These are phyloP conservation scores for Sialia sialis DNA, from an alignment of 2,113 vertebrate species.

Conservation along the genomic window DNA sequence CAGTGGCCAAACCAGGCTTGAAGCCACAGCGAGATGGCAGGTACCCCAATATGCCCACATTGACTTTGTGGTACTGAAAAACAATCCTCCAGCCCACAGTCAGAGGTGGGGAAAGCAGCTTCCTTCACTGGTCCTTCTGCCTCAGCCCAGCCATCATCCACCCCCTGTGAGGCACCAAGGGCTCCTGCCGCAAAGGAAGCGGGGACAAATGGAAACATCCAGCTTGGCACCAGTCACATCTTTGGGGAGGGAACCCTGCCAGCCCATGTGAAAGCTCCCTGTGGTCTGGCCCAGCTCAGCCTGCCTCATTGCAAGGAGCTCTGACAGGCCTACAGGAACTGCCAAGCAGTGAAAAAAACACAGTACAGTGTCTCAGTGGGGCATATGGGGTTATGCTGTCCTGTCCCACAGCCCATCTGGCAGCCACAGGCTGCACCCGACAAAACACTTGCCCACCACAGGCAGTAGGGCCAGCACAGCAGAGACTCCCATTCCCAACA, in stretches of 20 bases:
- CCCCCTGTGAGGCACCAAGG: background rate
- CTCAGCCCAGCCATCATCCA: background rate
- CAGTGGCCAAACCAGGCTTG: background rate
- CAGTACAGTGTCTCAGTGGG: background rate
- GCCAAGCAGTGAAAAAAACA: background rate
- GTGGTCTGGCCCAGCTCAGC: background rate
- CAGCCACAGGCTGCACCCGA: background rate
- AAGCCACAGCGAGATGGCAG: background rate
- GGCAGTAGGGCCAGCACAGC: background rate
- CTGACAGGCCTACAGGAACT: background rate
- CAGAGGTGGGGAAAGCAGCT: background rate
- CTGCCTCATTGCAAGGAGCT: background rate
- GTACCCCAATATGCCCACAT: background rate
- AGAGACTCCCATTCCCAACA: background rate
- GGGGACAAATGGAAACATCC: constrained; percentile 22
- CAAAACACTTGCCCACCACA: background rate
- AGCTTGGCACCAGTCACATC: background rate
- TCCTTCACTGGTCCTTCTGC: background rate
- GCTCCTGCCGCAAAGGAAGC: background rate
- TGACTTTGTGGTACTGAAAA: background rate
- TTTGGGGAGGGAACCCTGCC: constrained; percentile 1
- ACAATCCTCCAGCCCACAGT: background rate
- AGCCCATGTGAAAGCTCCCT: constrained; percentile 5
- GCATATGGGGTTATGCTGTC: background rate
- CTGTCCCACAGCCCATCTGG: background rate